phyloP scores from a whole-genome alignment of 2,113 vertebrate genomes.

The Eleginops maclovinus region DNA sequence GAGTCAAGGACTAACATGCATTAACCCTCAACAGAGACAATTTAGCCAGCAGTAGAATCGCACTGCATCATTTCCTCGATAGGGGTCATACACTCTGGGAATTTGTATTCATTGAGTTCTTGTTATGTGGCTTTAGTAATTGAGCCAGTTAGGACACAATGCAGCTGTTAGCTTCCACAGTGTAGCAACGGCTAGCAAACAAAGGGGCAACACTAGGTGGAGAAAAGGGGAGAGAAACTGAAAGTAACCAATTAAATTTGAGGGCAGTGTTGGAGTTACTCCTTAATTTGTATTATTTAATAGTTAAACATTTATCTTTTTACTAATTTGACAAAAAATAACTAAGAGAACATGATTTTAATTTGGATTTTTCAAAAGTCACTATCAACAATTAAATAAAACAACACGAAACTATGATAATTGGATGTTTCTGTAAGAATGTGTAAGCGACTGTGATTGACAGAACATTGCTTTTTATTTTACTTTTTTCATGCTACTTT shows the following conservation, averaged over 20 bases:
- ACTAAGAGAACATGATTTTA: background rate
- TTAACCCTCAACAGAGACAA: background rate
- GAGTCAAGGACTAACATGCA: conserved; percentile 44
- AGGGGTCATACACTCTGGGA: background rate
- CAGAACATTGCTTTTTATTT: no score
- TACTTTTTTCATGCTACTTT: no score
- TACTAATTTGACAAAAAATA: background rate
- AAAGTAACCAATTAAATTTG: no score
- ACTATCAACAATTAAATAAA: background rate
- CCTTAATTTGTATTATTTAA: no score
- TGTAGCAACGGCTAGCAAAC: background rate
- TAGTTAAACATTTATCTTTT: no score
- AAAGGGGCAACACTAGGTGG: background rate
- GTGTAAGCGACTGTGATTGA: no score
- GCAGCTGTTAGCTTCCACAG: background rate
- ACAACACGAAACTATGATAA: background rate
- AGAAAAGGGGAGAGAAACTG: background rate
- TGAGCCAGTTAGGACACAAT: background rate
- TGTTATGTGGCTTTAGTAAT: conserved; percentile 5
- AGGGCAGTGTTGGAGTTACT: no score
- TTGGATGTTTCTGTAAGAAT: no score
- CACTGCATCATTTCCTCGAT: background rate
- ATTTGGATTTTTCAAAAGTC: background rate
- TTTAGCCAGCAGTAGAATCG: background rate
- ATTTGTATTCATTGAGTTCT: conserved; percentile 1